These are phyloP conservation scores for Accipiter cooperii DNA, from an alignment of 2,113 vertebrate genomes.

Conservation along the genomic window DNA sequence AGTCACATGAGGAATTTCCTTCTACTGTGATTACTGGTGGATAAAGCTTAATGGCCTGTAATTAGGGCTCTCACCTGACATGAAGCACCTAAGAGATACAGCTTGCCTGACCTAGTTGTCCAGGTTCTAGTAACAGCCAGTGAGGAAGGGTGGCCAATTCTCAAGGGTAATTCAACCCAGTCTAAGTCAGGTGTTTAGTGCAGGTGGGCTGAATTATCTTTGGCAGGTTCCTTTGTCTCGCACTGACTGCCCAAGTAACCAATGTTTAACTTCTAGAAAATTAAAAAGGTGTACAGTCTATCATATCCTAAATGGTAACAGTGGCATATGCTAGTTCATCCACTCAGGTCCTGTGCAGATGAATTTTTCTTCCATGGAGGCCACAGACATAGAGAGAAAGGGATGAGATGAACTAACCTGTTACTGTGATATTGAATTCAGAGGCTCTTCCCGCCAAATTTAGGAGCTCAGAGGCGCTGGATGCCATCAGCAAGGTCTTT, in stretches of 20 bases:
- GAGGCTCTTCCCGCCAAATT: background rate
- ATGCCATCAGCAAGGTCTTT: constrained; percentile 15
- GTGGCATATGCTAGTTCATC: background rate
- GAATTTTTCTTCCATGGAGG: background rate
- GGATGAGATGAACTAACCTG: background rate
- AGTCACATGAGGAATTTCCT: background rate
- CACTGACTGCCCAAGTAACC: background rate
- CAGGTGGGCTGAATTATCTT: background rate
- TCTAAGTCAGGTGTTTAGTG: background rate
- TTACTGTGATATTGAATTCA: background rate
- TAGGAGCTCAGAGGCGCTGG: background rate
- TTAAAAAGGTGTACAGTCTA: background rate
- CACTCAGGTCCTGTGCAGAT: background rate
- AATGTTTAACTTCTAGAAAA: background rate
- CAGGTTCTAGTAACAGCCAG: background rate
- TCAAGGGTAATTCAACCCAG: background rate
- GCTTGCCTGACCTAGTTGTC: background rate
- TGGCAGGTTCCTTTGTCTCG: background rate
- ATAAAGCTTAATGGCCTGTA: background rate
- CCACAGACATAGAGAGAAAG: background rate
- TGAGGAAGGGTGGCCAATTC: background rate
- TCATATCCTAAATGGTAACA: background rate
- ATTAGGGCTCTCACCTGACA: background rate
- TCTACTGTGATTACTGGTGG: background rate
- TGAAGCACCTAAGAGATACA: background rate